phyloP scores from a whole-genome alignment of 1,140 invertebrate genomes.

The Oscheius sp. region DNA sequence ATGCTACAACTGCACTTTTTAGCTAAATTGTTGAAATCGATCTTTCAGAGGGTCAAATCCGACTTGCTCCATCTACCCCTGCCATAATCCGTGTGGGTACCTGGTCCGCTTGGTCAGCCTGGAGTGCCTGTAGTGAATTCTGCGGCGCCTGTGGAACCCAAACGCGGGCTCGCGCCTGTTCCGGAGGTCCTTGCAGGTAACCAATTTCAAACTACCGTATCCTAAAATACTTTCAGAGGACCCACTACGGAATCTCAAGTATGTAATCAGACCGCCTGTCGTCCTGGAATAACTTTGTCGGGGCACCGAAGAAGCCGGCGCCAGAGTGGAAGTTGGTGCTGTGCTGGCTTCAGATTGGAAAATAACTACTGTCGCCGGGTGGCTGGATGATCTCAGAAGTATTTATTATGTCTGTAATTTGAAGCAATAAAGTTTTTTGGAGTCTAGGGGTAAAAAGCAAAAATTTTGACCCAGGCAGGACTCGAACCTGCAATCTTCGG shows the following conservation, averaged over 20 bases:
- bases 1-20: too few species aligned
- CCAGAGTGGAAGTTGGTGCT: neutral
- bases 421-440: too few species aligned
- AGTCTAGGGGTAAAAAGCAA: too few species aligned
- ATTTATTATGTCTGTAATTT: too few species aligned
- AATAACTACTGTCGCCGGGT: constrained; percentile 3
- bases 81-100: neutral
- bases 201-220: neutral
- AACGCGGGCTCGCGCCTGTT: neutral
- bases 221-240: neutral
- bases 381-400: neutral
- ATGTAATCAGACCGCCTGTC: neutral
- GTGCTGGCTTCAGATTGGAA: neutral
- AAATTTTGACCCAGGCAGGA: too few species aligned
- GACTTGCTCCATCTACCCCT: neutral
- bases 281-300: neutral
- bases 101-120: constrained; percentile 14
- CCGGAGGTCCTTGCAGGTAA: neutral
- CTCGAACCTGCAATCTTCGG: too few species aligned
- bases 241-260: neutral
- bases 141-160: constrained; percentile 25
- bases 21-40: neutral
- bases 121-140: constrained; percentile 17
- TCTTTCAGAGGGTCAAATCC: constrained; percentile 11
- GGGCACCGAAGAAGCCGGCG: neutral